A percentile compares a stretch with the other conserved stretches of the same genome.
These are phyloP conservation scores for Zoanthus sociatus DNA, from an alignment of 92 coral and sea anemone genomes.

Conservation along the genomic window DNA sequence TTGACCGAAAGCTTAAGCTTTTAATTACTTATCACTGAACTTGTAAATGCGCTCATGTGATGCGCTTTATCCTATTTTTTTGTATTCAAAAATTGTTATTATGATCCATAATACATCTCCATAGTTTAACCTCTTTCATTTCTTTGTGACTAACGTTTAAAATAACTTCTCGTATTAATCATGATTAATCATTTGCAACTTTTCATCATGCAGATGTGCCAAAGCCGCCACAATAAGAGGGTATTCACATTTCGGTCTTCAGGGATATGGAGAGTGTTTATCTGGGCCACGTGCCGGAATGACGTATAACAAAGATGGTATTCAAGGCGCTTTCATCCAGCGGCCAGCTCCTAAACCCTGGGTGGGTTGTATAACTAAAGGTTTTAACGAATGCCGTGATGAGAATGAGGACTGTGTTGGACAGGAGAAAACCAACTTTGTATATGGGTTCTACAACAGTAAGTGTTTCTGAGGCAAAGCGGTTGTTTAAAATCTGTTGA, in stretches of 20 bases:
- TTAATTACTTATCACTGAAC: too few relatives aligned
- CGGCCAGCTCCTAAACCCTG: constrained; percentile 95
- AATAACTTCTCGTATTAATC: not conserved
- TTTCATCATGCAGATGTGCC: constrained; percentile 73
- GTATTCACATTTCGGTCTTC: constrained; percentile 96
- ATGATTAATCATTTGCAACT: not conserved
- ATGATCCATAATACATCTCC: too few relatives aligned
- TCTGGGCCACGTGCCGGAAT: constrained; percentile 89
- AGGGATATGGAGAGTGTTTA: constrained; percentile 92
- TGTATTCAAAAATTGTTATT: too few relatives aligned
- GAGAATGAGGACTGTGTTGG: constrained; percentile 86
- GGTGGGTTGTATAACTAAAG: constrained; percentile 87
- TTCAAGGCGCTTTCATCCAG: constrained; percentile 84
- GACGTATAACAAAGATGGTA: constrained; percentile 90
- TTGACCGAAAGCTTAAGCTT: too few relatives aligned
- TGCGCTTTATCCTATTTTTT: too few relatives aligned
- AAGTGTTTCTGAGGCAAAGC: constrained; percentile 11
- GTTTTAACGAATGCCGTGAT: constrained; percentile 75
- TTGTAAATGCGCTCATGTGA: too few relatives aligned
- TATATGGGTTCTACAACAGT: constrained; percentile 89
- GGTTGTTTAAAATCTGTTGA: not conserved
- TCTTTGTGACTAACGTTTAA: not conserved
- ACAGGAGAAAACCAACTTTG: constrained; percentile 93
- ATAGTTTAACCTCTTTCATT: too few relatives aligned
- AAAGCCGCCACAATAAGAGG: constrained; percentile 80